phyloP scores from a whole-genome alignment of 2,797 vertebrate species.

The Aulostomus chinensis region DNA sequence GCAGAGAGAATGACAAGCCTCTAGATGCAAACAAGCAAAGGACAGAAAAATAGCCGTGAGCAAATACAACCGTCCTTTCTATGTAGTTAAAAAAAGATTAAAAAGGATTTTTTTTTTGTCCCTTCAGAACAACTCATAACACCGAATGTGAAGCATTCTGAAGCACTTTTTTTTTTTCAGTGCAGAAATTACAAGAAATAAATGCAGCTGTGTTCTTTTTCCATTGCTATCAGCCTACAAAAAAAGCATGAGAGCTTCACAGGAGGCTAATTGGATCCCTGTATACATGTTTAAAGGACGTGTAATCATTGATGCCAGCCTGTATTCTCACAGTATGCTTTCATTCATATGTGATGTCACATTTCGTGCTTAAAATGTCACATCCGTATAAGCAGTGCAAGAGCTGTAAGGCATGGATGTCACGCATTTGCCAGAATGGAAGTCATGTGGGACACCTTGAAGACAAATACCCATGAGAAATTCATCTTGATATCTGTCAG shows the following conservation, averaged over 20 bases:
- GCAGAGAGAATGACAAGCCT: slow-evolving; percentile 62
- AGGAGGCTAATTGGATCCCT: too few relatives aligned
- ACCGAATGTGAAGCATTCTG: slow-evolving; percentile 14
- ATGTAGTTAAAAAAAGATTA: slow-evolving; percentile 14
- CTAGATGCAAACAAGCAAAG: slow-evolving; percentile 45
- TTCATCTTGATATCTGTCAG: too few relatives aligned
- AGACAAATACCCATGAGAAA: not conserved
- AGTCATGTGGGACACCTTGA: slow-evolving; percentile 6
- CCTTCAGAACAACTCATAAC: slow-evolving; percentile 16
- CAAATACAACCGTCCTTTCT: slow-evolving; percentile 24
- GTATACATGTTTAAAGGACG: too few relatives aligned
- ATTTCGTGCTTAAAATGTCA: slow-evolving; percentile 26
- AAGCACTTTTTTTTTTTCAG: slow-evolving; percentile 42
- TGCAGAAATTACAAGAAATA: slow-evolving; percentile 21
- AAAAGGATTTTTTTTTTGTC: slow-evolving; percentile 21
- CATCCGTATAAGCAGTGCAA: slow-evolving; percentile 19
- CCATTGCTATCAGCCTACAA: slow-evolving; percentile 3
- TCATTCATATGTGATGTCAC: slow-evolving; percentile 23
- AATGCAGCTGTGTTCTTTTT: slow-evolving; percentile 56
- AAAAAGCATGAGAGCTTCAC: too few relatives aligned
- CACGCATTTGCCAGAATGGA: slow-evolving; percentile 8
- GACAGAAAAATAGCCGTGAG: slow-evolving; percentile 24
- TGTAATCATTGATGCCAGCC: slow-evolving; percentile 7
- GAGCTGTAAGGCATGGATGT: slow-evolving; percentile 25
- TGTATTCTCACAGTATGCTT: slow-evolving; percentile 21